These are phyloP conservation scores for Nomada lathburiana DNA, from an alignment of 2,888 invertebrate species.

Conservation along the genomic window DNA sequence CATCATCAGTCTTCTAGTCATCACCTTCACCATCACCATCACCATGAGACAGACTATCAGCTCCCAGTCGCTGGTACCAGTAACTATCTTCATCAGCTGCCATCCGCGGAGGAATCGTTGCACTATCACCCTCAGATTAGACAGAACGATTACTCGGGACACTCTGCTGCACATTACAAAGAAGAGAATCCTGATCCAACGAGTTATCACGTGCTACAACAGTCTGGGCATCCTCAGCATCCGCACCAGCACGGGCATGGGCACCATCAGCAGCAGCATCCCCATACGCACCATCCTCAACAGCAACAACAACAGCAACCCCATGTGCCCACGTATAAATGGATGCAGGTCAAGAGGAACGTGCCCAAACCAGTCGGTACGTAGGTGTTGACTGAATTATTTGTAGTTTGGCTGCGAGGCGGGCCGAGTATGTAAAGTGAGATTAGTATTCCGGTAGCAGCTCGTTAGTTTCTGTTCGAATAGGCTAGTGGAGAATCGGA, in stretches of 20 bases:
- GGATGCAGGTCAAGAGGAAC: slow-evolving; percentile 99
- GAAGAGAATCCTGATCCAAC: slow-evolving; percentile 86
- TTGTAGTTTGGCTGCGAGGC: neutral
- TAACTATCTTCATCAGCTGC: slow-evolving; percentile 79
- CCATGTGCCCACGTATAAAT: slow-evolving; percentile 96
- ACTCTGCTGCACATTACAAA: slow-evolving; percentile 86
- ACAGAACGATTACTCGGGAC: slow-evolving; percentile 86
- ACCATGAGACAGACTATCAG: slow-evolving; percentile 86
- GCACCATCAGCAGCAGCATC: slow-evolving; percentile 80
- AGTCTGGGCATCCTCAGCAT: slow-evolving; percentile 80
- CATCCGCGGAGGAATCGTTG: slow-evolving; percentile 69
- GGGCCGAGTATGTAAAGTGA: slow-evolving; percentile 53
- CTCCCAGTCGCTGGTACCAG: slow-evolving; percentile 82
- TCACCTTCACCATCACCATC: slow-evolving; percentile 85
- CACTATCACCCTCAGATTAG: slow-evolving; percentile 80
- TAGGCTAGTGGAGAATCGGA: slow-evolving; percentile 60
- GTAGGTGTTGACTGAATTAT: slow-evolving; percentile 72
- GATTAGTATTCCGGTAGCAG: slow-evolving; percentile 67
- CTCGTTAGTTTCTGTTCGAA: slow-evolving; percentile 56
- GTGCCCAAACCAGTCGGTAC: slow-evolving; percentile 96
- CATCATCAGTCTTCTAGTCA: slow-evolving; percentile 81
- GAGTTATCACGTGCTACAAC: slow-evolving; percentile 81
- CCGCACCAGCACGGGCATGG: slow-evolving; percentile 82
- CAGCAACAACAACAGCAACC: slow-evolving; percentile 84
- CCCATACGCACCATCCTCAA: slow-evolving; percentile 79